Conservation (phyloP, 2,113 vertebrate species). For the Elanus axillaris region DNA sequence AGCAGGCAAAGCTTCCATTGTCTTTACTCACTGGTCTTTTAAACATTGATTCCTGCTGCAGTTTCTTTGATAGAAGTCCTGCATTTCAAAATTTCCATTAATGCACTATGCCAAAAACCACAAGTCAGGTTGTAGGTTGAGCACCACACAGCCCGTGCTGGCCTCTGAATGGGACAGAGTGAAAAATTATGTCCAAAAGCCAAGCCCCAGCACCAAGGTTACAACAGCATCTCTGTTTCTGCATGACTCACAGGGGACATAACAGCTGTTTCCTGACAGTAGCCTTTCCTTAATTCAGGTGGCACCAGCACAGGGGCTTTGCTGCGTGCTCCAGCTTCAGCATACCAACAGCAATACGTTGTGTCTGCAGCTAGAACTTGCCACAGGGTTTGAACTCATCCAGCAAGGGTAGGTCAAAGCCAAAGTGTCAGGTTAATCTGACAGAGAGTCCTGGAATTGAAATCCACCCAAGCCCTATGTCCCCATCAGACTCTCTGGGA, state of each 20-base stretch:
- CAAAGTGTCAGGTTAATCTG: background rate
- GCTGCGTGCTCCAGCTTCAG: background rate
- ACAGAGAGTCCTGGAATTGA: background rate
- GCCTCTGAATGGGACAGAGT: background rate
- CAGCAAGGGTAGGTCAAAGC: background rate
- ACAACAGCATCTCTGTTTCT: background rate
- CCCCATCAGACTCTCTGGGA: background rate
- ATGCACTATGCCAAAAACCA: background rate
- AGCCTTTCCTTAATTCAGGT: background rate
- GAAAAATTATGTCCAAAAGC: background rate
- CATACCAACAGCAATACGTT: fast-evolving
- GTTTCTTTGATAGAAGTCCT: background rate
- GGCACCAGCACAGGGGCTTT: background rate
- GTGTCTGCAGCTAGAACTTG: background rate
- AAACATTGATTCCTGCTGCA: background rate
- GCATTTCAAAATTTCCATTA: background rate
- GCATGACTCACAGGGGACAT: background rate
- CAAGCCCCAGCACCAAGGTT: background rate
- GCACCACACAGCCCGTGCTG: background rate
- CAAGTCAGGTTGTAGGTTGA: background rate
- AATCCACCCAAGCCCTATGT: background rate
- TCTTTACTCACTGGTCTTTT: background rate
- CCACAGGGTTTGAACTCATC: background rate
- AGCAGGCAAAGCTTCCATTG: background rate
- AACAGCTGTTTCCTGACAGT: background rate